A percentile compares a stretch with the other conserved stretches of the same genome.
These are phyloP conservation scores for Synanthedon myopaeformis DNA, from an alignment of 2,888 invertebrate genomes.

Conservation along the genomic window DNA sequence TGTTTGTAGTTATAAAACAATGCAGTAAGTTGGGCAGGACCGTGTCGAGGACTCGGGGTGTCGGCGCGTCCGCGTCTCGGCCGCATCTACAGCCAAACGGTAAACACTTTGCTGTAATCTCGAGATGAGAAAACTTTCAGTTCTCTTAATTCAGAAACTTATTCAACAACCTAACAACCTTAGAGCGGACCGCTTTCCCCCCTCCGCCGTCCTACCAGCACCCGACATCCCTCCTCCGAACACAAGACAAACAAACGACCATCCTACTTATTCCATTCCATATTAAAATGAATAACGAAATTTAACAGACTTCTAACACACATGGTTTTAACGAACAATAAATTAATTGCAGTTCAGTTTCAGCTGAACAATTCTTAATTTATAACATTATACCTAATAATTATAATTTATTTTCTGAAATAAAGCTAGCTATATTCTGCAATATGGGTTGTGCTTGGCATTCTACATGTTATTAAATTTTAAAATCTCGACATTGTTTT, in stretches of 20 bases:
- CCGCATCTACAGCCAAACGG: constrained; percentile 67
- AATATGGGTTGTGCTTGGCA: too few species aligned
- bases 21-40: constrained; percentile 4
- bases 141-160: constrained; percentile 73
- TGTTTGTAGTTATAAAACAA: constrained; percentile 7
- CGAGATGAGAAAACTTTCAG: constrained; percentile 73
- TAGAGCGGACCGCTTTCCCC: constrained; percentile 48
- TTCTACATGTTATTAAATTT: too few species aligned
- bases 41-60: constrained; percentile 11
- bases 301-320: too few species aligned
- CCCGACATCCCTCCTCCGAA: constrained; percentile 36
- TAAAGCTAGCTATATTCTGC: too few species aligned
- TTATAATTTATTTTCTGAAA: too few species aligned
- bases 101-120: constrained; percentile 73
- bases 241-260: constrained; percentile 59
- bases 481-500: too few species aligned
- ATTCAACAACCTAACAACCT: constrained; percentile 71
- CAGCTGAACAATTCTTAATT: too few species aligned
- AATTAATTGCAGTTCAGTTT: too few species aligned
- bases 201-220: constrained; percentile 8
- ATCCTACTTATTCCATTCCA: constrained; percentile 39
- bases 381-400: too few species aligned
- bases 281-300: background rate
- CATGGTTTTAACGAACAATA: too few species aligned
- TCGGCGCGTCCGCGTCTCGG: constrained; percentile 33